Percentiles rank a stretch among this genome's conserved stretches.
Conservation (phyloP, 2,888 invertebrate genomes). For the Tetropium fuscum region DNA sequence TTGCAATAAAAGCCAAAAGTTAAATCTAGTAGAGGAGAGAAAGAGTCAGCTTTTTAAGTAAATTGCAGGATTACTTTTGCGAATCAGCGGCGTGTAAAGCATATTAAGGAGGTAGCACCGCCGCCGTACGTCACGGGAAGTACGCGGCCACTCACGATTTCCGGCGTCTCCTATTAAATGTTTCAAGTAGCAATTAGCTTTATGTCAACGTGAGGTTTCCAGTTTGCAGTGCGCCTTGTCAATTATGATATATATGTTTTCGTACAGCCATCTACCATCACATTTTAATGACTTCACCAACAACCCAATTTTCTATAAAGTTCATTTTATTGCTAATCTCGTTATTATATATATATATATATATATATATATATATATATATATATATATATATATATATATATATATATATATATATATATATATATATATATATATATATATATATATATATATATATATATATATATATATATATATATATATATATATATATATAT, state of each 20-base stretch:
- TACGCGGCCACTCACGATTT: slow-evolving; percentile 51
- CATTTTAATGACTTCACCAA: slow-evolving; percentile 11
- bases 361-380: too few relatives aligned
- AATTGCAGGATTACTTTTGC: slow-evolving; percentile 43
- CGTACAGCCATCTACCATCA: slow-evolving; percentile 20
- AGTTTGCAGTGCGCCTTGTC: slow-evolving; percentile 49
- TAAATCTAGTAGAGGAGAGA: slow-evolving; percentile 26
- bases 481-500: too few relatives aligned
- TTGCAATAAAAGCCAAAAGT: slow-evolving; percentile 5
- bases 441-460: too few relatives aligned
- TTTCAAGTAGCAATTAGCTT: slow-evolving; percentile 66
- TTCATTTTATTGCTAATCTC: too few relatives aligned
- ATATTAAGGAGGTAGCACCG: slow-evolving; percentile 48
- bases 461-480: too few relatives aligned
- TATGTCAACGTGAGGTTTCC: slow-evolving; percentile 61
- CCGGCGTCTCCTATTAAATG: slow-evolving; percentile 64
- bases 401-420: too few relatives aligned
- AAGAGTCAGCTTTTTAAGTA: slow-evolving; percentile 35
- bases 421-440: too few relatives aligned
- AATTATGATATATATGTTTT: slow-evolving; percentile 43
- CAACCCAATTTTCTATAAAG: too few relatives aligned
- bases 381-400: too few relatives aligned
- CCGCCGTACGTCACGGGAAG: slow-evolving; percentile 47
- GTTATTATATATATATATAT: too few relatives aligned
- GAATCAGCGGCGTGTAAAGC: slow-evolving; percentile 50